Percentiles rank a stretch among this genome's conserved stretches.
Evolutionary conservation across 2,113 vertebrate species (phyloP).

Genomic region (Antidorcas marsupialis): DNA sequence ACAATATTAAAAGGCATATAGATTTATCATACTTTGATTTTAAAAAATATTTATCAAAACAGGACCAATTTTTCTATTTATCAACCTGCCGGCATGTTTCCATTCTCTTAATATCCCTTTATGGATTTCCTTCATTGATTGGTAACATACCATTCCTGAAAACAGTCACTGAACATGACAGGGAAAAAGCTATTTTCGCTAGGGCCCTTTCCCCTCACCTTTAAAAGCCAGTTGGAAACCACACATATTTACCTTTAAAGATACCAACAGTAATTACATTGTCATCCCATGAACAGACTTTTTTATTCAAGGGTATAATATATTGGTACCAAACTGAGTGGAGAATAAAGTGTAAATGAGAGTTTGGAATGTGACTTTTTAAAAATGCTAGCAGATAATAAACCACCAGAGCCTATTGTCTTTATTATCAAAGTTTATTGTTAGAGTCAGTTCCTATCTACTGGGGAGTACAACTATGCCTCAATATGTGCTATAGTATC

Average conservation of each 20-base stretch:
- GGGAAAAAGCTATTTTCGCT: not conserved
- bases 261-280: not conserved
- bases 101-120: not conserved
- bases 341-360: not conserved
- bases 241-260: not conserved
- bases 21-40: not conserved
- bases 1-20: not conserved
- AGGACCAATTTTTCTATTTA: not conserved
- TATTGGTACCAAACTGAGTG: not conserved
- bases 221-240: not conserved
- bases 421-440: constrained; percentile 73
- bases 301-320: not conserved
- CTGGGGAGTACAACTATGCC: constrained; percentile 15
- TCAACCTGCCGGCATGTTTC: not conserved
- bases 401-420: not conserved
- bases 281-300: not conserved
- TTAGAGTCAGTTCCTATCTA: constrained; percentile 44
- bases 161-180: not conserved
- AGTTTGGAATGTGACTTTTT: not conserved
- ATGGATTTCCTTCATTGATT: not conserved
- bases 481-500: constrained; percentile 39
- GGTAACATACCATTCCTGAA: not conserved
- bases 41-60: not conserved
- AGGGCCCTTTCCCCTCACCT: not conserved
- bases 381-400: not conserved